Base-by-base conservation (phyloP, 2,888 invertebrate species). In the Drosophila rellima region DNA sequence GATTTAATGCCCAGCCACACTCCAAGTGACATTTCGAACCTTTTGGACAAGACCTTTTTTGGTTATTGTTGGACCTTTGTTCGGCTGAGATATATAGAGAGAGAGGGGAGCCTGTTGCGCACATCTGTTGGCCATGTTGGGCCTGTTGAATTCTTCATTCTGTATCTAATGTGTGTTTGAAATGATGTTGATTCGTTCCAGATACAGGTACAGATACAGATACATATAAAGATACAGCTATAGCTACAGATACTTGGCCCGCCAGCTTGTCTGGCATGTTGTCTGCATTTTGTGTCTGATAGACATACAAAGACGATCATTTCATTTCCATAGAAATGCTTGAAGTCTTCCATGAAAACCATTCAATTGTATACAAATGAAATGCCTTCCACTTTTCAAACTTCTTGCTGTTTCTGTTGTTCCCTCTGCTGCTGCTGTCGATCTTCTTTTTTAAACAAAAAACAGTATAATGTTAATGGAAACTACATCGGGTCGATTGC, bases 1-100 rank as follows among this genome's bases (percentile, higher is more conserved):
- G 90, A 89, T 89, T 89, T 90, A 90, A 79, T 80, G 77, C 76
- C 70, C 75, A 74, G 80, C 72, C 83, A 84, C 79, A 82, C 80
- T 88, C 57, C 64, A 82, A 80, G 69, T 88, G 90, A 90, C 88
- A 90, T 75, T 78, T 89, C 63, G 61, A 72, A 61, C 74, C 66
- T 60, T 73, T 71, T 18, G 44, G 17, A 55, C 23, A n/a, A 56
- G 50, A 56, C 73, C 80, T 64, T 82, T 56, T 82, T 60, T 20
- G 20, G n/a, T 50, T 44, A 35, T 47, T 29, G 39, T 37, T 47
- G 57, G 40, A 64, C 57, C 75, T 67, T 71, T 64, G 65, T 72
- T 62, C 23, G 39, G 42, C 51, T 44, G 35, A 29, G 20, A 52
- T 17, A 39, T 11, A 51, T n/a, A 23, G 35, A 15, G 26, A 13